phyloP scores from a whole-genome alignment of 1,140 invertebrate species.

The Macrosteles quadrilineatus region DNA sequence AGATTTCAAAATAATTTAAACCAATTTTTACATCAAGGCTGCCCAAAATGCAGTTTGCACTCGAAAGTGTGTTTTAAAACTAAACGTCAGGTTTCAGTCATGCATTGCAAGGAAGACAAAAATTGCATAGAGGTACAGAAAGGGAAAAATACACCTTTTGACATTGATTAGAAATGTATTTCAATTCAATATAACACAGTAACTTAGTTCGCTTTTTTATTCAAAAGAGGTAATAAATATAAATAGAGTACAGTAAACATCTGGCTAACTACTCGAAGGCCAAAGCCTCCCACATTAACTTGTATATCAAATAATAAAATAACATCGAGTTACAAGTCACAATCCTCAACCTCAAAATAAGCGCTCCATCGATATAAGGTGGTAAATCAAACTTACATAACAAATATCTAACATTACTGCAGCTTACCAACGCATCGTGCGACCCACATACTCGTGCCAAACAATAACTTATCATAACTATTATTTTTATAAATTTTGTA shows the following conservation, averaged over 20 bases:
- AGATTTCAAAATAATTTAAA: no score
- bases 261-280: neutral
- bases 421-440: neutral
- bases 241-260: conserved; percentile 3
- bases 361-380: neutral
- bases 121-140: no score
- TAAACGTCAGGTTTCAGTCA: no score
- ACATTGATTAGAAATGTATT: conserved; percentile 25
- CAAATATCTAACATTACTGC: neutral
- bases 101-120: no score
- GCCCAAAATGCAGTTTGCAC: no score
- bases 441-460: neutral
- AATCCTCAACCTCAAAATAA: neutral
- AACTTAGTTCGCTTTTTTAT: conserved; percentile 6
- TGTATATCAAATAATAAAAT: no score
- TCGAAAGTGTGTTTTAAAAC: no score
- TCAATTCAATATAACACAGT: conserved; percentile 25
- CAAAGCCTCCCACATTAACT: neutral
- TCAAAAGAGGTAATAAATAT: neutral
- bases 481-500: neutral
- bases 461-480: neutral
- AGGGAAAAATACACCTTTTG: neutral
- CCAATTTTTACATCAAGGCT: no score
- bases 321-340: no score
- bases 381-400: neutral